A percentile compares a stretch with the other conserved stretches of the same genome.
phyloP scores from a whole-genome alignment of 1,140 invertebrate species.

The Wasmannia auropunctata region DNA sequence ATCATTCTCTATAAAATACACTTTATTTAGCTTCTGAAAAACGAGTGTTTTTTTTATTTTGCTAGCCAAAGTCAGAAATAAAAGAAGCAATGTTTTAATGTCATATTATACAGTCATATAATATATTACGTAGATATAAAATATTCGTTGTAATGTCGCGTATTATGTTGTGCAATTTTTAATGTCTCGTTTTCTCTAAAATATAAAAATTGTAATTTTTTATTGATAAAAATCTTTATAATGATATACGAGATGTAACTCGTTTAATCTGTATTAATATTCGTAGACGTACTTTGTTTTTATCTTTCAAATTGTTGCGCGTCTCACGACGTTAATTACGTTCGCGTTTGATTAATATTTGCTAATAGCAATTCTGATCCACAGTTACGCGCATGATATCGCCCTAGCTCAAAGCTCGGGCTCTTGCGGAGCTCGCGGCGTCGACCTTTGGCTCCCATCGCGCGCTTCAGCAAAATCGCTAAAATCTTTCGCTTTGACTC shows the following conservation, averaged over 20 bases:
- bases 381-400: neutral
- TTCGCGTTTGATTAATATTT: neutral
- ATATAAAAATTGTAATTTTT: neutral
- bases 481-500: constrained; percentile 54
- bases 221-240: neutral
- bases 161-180: neutral
- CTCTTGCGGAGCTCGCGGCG: neutral
- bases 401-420: neutral
- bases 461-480: constrained; percentile 18
- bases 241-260: neutral
- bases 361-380: neutral
- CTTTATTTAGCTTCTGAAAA: neutral
- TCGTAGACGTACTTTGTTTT: neutral
- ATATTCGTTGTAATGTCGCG: neutral
- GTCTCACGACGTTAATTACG: neutral
- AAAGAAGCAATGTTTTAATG: neutral
- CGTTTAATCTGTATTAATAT: neutral
- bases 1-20: neutral
- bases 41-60: neutral
- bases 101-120: neutral
- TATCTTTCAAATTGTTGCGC: neutral
- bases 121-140: neutral
- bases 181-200: neutral
- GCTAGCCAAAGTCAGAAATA: neutral
- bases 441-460: neutral